phyloP scores from a whole-genome alignment of 2,113 vertebrate genomes.

The Mesoclemmys tuberculata region DNA sequence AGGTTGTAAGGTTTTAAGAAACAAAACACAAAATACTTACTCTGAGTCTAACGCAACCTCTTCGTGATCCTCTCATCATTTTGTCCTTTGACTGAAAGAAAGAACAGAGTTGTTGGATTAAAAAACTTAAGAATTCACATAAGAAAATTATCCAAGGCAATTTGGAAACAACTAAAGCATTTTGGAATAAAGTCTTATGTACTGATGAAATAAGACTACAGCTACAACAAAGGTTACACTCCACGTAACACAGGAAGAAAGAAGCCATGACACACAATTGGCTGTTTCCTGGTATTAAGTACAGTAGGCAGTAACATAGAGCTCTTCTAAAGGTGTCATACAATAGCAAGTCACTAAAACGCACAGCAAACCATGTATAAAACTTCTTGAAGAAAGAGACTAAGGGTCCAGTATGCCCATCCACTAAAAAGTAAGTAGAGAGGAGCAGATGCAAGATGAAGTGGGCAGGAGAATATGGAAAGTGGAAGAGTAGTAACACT shows the following conservation, averaged over 20 bases:
- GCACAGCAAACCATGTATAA: background rate
- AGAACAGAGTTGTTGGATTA: slow-evolving; percentile 39
- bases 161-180: background rate
- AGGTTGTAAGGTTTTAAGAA: background rate
- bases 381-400: background rate
- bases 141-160: background rate
- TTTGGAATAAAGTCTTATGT: background rate
- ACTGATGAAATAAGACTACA: background rate
- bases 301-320: background rate
- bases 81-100: slow-evolving; percentile 97
- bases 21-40: slow-evolving; percentile 62
- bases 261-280: background rate
- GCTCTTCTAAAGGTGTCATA: background rate
- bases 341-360: background rate
- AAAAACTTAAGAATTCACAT: background rate
- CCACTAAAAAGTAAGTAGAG: background rate
- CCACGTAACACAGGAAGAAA: background rate
- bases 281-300: background rate
- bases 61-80: slow-evolving; percentile 99
- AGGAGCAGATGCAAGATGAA: background rate
- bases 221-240: background rate
- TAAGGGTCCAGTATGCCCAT: background rate
- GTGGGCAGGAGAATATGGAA: background rate
- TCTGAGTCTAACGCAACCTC: slow-evolving; percentile 96
- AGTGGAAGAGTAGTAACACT: background rate